Percentiles rank a stretch among this genome's conserved stretches.
Conservation (phyloP, 2,113 vertebrate species). For the Chloroceryle aenea region DNA sequence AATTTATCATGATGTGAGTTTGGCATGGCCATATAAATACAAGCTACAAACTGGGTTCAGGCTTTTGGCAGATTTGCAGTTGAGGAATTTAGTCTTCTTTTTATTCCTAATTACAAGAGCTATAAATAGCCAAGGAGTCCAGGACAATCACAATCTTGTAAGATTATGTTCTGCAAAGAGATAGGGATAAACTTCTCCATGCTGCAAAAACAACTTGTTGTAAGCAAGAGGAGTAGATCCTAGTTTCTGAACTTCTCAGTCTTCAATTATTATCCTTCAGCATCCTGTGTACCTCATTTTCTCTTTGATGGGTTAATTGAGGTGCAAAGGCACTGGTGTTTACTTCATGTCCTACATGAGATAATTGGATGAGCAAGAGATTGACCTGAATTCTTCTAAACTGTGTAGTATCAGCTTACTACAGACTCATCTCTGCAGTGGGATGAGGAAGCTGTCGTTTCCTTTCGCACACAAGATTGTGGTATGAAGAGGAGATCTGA, state of each 20-base stretch:
- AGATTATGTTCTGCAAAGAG: not conserved
- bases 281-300: not conserved
- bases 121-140: not conserved
- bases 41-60: not conserved
- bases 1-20: not conserved
- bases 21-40: not conserved
- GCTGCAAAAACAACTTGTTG: not conserved
- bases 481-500: not conserved
- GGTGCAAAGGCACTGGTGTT: not conserved
- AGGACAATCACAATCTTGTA: not conserved
- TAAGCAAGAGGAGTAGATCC: not conserved
- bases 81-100: not conserved
- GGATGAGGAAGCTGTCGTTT: not conserved
- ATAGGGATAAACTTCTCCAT: not conserved
- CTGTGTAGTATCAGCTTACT: not conserved
- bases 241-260: not conserved
- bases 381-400: not conserved
- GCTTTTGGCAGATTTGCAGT: not conserved
- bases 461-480: not conserved
- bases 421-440: not conserved
- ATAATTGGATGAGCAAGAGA: not conserved
- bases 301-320: not conserved
- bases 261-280: not conserved
- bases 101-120: not conserved
- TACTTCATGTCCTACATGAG: not conserved